These are phyloP conservation scores for Cryptocephalus moraei DNA, from an alignment of 2,888 invertebrate species.

Conservation along the genomic window DNA sequence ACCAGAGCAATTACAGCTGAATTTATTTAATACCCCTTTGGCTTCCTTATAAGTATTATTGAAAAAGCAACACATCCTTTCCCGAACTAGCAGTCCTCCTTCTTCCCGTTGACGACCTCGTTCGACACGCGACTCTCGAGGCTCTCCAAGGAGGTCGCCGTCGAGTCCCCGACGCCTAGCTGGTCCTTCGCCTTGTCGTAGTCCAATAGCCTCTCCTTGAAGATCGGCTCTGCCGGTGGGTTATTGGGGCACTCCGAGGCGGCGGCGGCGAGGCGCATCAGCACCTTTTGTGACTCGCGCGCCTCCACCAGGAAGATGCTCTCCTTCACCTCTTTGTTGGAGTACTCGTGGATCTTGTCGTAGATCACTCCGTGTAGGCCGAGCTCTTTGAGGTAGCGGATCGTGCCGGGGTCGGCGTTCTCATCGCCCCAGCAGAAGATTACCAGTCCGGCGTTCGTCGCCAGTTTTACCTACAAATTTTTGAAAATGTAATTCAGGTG, in stretches of 20 bases:
- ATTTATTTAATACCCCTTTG: no score
- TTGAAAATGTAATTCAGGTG: background rate
- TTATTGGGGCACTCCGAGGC: conserved; percentile 24
- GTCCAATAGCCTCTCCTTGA: conserved; percentile 20
- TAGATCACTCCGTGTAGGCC: conserved; percentile 95
- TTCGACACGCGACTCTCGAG: conserved; percentile 29
- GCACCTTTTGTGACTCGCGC: conserved; percentile 59
- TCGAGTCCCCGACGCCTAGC: conserved; percentile 32
- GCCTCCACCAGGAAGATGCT: conserved; percentile 76
- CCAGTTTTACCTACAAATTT: conserved; percentile 55
- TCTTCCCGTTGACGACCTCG: background rate
- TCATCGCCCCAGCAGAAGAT: conserved; percentile 98
- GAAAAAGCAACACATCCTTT: no score
- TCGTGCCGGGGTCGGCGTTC: conserved; percentile 78
- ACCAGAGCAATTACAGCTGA: no score
- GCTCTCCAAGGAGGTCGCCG: conserved; percentile 50
- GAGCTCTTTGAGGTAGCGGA: conserved; percentile 74
- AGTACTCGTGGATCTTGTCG: conserved; percentile 78
- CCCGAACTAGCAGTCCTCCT: background rate
- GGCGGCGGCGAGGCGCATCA: conserved; percentile 40
- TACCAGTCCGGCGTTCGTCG: conserved; percentile 70
- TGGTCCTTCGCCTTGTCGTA: conserved; percentile 35
- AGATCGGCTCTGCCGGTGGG: conserved; percentile 15
- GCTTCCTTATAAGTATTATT: no score
- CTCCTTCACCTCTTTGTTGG: conserved; percentile 63